phyloP scores from a whole-genome alignment of 1,140 invertebrate genomes.

The Halictus rubicundus region DNA sequence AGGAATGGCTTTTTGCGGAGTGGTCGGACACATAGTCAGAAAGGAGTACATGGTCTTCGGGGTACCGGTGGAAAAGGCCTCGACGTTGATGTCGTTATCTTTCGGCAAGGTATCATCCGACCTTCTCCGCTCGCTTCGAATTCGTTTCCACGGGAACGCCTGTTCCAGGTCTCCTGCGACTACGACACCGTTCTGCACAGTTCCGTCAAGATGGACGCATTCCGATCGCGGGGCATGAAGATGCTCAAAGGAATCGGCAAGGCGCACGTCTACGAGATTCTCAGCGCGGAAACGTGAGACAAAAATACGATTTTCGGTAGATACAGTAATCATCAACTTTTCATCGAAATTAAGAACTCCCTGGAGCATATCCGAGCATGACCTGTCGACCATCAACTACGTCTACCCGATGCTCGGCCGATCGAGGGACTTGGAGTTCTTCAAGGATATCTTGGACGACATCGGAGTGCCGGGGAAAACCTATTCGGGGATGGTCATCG shows the following conservation, averaged over 20 bases:
- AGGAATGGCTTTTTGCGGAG: constrained; percentile 84
- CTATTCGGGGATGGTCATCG: constrained; percentile 71
- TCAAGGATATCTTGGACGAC: constrained; percentile 67
- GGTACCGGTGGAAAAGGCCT: constrained; percentile 82
- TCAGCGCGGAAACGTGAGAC: constrained; percentile 39
- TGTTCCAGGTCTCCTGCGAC: constrained; percentile 83
- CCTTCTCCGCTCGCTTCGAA: no score
- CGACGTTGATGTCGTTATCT: constrained; percentile 41
- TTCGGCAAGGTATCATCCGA: constrained; percentile 49
- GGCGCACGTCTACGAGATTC: constrained; percentile 82
- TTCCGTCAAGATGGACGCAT: constrained; percentile 80
- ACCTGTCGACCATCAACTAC: constrained; percentile 12
- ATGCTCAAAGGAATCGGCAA: constrained; percentile 80
- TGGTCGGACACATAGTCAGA: constrained; percentile 84
- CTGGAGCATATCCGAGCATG: not conserved
- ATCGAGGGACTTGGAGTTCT: constrained; percentile 69
- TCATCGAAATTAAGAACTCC: not conserved
- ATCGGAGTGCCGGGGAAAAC: constrained; percentile 62
- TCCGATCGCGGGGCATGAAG: constrained; percentile 80
- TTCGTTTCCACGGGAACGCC: no score
- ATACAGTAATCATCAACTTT: no score
- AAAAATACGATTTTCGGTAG: no score
- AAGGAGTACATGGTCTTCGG: constrained; percentile 87
- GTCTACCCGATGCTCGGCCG: constrained; percentile 69
- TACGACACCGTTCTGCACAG: constrained; percentile 84